Conservation (phyloP, 2,113 vertebrate species). For the Bostrychus sinensis region DNA sequence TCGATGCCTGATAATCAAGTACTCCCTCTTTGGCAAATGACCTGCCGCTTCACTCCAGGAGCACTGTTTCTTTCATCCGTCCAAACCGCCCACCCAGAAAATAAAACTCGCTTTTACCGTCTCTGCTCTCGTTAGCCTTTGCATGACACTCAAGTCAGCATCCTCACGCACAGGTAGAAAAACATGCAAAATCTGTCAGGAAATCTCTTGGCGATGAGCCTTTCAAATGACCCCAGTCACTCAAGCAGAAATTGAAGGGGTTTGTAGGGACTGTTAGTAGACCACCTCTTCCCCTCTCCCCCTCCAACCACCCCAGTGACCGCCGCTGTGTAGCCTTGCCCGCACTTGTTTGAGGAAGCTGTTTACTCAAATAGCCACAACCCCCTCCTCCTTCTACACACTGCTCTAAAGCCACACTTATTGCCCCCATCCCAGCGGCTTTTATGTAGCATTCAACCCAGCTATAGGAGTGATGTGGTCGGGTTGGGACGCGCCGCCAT, state of each 20-base stretch:
- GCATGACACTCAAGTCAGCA: slow-evolving; percentile 24
- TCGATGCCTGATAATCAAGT: slow-evolving; percentile 61
- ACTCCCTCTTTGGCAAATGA: slow-evolving; percentile 40
- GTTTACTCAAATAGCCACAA: slow-evolving; percentile 72
- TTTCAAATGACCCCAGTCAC: slow-evolving; percentile 56
- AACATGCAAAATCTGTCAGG: slow-evolving; percentile 2
- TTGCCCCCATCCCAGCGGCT: slow-evolving; percentile 37
- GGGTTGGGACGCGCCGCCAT: slow-evolving; percentile 35
- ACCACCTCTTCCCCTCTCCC: slow-evolving; percentile 21
- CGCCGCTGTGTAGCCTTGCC: slow-evolving; percentile 53
- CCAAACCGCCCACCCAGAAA: slow-evolving; percentile 41
- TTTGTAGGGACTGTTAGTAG: slow-evolving; percentile 16
- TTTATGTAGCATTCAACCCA: slow-evolving; percentile 67
- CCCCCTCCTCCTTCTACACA: slow-evolving; percentile 43
- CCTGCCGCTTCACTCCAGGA: slow-evolving; percentile 12
- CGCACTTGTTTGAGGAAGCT: slow-evolving; percentile 65
- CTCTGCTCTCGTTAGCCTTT: background rate
- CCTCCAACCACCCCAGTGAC: slow-evolving; percentile 56
- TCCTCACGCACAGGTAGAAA: slow-evolving; percentile 37
- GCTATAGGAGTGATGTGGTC: slow-evolving; percentile 75
- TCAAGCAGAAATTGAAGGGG: slow-evolving; percentile 26
- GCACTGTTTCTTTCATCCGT: slow-evolving; percentile 40
- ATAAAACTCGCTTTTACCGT: background rate
- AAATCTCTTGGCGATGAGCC: slow-evolving; percentile 30
- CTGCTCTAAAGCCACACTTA: slow-evolving; percentile 25